Conservation (phyloP, 2,113 vertebrate genomes). For the Trematocara macrostoma region DNA sequence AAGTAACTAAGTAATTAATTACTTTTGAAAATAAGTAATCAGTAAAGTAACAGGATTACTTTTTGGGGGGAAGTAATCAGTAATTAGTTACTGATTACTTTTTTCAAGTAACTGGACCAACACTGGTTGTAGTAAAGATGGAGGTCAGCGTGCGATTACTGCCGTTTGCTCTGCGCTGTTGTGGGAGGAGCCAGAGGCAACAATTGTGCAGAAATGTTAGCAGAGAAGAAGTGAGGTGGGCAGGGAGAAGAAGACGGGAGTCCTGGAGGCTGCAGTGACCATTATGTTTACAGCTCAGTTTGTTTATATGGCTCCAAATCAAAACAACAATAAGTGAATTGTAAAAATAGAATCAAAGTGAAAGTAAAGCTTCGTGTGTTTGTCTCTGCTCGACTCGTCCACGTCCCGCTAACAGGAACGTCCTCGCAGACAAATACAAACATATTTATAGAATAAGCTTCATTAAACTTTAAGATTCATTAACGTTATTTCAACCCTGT, state of each 20-base stretch:
- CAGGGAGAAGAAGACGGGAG: neutral
- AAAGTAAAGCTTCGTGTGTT: neutral
- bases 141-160: neutral
- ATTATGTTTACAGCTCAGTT: neutral
- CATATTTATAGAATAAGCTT: neutral
- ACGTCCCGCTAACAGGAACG: fast-evolving
- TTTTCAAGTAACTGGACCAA: no score
- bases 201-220: neutral
- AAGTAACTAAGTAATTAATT: no score
- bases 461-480: neutral
- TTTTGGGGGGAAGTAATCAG: no score
- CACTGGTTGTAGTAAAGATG: neutral
- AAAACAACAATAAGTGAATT: neutral
- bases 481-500: neutral
- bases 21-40: no score
- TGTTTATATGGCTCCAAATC: neutral
- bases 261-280: neutral
- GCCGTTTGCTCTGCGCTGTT: neutral
- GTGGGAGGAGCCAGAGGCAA: neutral
- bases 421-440: neutral
- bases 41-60: no score
- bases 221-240: neutral
- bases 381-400: neutral
- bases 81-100: no score
- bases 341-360: neutral